phyloP scores from a whole-genome alignment of 2,113 vertebrate species.

The Embiotoca jacksoni region DNA sequence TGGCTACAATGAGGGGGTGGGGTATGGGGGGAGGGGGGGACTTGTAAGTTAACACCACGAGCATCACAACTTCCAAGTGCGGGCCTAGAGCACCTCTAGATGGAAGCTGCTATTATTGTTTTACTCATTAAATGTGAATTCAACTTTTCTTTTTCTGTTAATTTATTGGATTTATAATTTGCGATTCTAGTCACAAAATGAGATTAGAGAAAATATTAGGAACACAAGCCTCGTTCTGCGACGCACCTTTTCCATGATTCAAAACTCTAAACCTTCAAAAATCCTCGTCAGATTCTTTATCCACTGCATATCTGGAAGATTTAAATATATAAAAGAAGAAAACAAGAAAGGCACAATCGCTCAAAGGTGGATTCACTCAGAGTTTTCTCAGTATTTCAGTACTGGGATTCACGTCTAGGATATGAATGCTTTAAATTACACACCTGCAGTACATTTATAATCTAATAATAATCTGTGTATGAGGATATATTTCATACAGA shows the following conservation, averaged over 20 bases:
- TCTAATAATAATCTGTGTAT: too few species aligned
- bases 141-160: neutral
- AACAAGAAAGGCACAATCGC: too few species aligned
- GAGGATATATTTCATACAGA: too few species aligned
- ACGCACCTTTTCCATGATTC: neutral
- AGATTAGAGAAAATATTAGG: neutral
- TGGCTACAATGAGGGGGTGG: conserved; percentile 71
- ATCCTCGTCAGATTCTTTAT: neutral
- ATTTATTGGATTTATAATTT: neutral
- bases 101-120: conserved; percentile 42
- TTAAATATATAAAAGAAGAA: too few species aligned
- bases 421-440: too few species aligned
- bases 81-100: conserved; percentile 54
- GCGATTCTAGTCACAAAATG: neutral
- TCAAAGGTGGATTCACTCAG: too few species aligned
- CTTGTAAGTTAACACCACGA: conserved; percentile 57
- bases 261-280: neutral
- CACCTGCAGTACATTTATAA: too few species aligned
- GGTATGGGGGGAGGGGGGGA: conserved; percentile 28
- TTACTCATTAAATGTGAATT: neutral
- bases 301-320: neutral
- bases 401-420: too few species aligned
- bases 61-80: conserved; percentile 32
- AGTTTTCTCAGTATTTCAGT: too few species aligned
- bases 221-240: neutral